These are phyloP conservation scores for Girardinichthys multiradiatus DNA, from an alignment of 2,113 vertebrate genomes.

Conservation along the genomic window DNA sequence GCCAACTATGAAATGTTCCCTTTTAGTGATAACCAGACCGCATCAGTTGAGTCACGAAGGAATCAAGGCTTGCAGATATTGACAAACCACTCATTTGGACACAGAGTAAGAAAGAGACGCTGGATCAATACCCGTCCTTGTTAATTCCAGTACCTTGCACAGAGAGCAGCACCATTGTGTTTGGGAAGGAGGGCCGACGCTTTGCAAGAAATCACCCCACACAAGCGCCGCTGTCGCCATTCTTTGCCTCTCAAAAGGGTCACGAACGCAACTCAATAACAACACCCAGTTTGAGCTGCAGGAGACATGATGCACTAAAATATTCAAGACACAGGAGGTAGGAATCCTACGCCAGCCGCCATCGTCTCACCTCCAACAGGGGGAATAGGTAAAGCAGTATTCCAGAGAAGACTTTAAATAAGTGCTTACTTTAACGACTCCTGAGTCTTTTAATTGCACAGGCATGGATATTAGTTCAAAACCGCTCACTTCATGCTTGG, in stretches of 20 bases:
- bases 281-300: constrained; percentile 5
- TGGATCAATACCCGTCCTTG: constrained; percentile 63
- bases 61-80: constrained; percentile 69
- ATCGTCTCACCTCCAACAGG: constrained; percentile 30
- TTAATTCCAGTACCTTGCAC: constrained; percentile 68
- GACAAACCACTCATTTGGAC: constrained; percentile 59
- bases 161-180: constrained; percentile 62
- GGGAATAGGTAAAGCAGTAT: constrained; percentile 51
- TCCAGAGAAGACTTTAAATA: constrained; percentile 23
- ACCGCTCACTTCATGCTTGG: constrained; percentile 72
- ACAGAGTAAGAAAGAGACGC: constrained; percentile 48
- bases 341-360: constrained; percentile 27
- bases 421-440: constrained; percentile 52
- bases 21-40: constrained; percentile 16
- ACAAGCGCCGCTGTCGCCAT: constrained; percentile 36
- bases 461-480: constrained; percentile 73
- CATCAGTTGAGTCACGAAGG: constrained; percentile 51
- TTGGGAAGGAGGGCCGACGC: constrained; percentile 43
- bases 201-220: constrained; percentile 38
- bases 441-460: constrained; percentile 68
- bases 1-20: constrained; percentile 19
- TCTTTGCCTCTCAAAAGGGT: constrained; percentile 17
- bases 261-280: background rate
- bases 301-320: background rate
- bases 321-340: background rate